Percentiles rank a stretch among this genome's conserved stretches.
These are phyloP conservation scores for Phalacrocorax brasilianus DNA, from an alignment of 2,113 vertebrate genomes.

Conservation along the genomic window DNA sequence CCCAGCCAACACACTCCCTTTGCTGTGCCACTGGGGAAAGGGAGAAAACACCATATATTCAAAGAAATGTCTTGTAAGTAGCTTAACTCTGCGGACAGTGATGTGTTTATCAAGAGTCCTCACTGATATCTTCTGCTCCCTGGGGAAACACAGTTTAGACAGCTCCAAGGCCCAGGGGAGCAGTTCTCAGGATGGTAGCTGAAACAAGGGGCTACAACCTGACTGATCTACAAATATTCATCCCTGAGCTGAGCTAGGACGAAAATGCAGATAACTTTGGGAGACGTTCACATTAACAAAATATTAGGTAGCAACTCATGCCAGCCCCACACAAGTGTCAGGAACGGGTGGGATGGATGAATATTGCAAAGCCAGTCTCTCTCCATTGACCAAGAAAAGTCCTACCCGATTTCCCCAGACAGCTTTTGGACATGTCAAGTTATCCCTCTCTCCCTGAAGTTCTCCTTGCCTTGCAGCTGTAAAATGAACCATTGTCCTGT, in stretches of 20 bases:
- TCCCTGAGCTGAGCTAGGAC: not conserved
- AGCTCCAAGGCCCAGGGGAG: not conserved
- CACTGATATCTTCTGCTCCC: not conserved
- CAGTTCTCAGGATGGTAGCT: not conserved
- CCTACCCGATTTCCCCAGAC: not conserved
- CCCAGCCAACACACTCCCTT: fast-evolving
- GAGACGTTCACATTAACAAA: not conserved
- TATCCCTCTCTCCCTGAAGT: not conserved
- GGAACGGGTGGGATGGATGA: not conserved
- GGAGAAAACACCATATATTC: not conserved
- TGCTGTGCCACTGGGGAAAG: not conserved
- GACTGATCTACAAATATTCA: not conserved
- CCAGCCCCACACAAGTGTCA: fast-evolving
- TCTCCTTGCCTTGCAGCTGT: not conserved
- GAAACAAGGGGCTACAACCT: not conserved
- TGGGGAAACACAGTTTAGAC: not conserved
- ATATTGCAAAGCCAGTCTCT: not conserved
- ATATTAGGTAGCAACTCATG: not conserved
- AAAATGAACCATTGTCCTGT: not conserved
- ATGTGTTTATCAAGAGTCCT: not conserved
- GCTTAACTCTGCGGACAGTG: not conserved
- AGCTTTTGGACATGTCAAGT: not conserved
- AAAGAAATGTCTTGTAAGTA: not conserved
- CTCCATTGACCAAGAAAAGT: not conserved
- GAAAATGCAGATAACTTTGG: not conserved